Evolutionary conservation across 2,113 vertebrate species (phyloP).

Genomic region (Entelurus aequoreus): DNA sequence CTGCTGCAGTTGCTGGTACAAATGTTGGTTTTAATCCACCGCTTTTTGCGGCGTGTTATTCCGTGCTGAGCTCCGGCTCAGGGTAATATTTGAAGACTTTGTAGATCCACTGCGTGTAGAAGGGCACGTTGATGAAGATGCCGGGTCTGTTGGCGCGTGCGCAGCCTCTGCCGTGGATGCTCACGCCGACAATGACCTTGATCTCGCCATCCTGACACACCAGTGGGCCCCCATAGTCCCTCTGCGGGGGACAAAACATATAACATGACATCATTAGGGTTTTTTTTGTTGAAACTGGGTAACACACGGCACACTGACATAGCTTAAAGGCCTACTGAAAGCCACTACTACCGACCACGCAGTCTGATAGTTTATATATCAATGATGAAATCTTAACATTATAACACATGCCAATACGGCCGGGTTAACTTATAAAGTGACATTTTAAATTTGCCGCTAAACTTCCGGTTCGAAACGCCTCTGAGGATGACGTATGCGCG

Average conservation of each 20-base stretch:
- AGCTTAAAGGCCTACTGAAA: no score
- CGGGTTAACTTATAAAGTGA: no score
- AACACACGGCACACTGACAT: no score
- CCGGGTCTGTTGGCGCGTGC: slow-evolving; percentile 86
- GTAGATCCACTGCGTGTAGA: slow-evolving; percentile 93
- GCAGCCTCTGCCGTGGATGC: slow-evolving; percentile 90
- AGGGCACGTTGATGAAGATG: slow-evolving; percentile 91
- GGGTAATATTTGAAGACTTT: slow-evolving; percentile 80
- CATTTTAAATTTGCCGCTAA: no score
- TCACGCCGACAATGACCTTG: slow-evolving; percentile 90
- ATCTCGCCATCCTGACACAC: slow-evolving; percentile 90
- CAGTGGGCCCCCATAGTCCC: slow-evolving; percentile 94
- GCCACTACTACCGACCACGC: no score
- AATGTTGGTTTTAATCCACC: slow-evolving; percentile 14
- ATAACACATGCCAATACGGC: no score
- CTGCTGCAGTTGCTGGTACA: slow-evolving; percentile 9
- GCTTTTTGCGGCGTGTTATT: slow-evolving; percentile 7
- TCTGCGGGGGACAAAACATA: slow-evolving; percentile 55
- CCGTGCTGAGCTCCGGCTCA: slow-evolving; percentile 35
- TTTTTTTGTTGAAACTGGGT: neutral
- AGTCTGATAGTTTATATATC: no score
- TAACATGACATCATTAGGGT: neutral
- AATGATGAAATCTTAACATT: no score
- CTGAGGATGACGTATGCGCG: no score
- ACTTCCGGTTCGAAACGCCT: no score